Conservation (phyloP, 2,113 vertebrate genomes). For the Bubo scandiacus region DNA sequence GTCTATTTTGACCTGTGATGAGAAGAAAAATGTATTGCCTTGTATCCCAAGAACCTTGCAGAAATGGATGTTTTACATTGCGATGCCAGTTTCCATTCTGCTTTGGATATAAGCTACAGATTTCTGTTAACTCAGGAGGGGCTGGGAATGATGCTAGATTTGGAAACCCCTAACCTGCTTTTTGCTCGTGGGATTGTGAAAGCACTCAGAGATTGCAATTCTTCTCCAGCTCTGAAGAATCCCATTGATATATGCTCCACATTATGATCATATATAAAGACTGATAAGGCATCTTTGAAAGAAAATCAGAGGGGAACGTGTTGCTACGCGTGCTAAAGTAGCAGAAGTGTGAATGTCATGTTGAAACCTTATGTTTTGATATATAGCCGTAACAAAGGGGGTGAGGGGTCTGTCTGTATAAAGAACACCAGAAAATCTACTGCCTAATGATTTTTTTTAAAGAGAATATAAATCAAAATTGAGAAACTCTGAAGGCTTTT, state of each 20-base stretch:
- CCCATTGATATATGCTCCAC: slow-evolving; percentile 39
- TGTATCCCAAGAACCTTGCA: not conserved
- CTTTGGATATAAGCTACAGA: not conserved
- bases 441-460: slow-evolving; percentile 60
- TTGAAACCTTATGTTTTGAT: slow-evolving; percentile 43
- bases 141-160: not conserved
- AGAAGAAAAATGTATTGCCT: not conserved
- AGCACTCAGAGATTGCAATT: not conserved
- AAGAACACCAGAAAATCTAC: slow-evolving; percentile 57
- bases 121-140: not conserved
- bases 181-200: not conserved
- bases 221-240: slow-evolving; percentile 35
- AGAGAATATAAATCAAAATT: slow-evolving; percentile 53
- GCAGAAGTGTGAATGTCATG: slow-evolving; percentile 36
- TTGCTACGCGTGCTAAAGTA: not conserved
- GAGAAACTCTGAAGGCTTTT: slow-evolving; percentile 27
- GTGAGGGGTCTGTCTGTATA: slow-evolving; percentile 34
- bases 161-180: not conserved
- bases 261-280: slow-evolving; percentile 60
- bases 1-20: not conserved
- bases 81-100: not conserved
- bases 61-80: not conserved
- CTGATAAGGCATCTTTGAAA: slow-evolving; percentile 60
- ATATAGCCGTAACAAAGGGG: not conserved
- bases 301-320: slow-evolving; percentile 47